Percentiles rank a stretch among this genome's conserved stretches.
These are phyloP conservation scores for Acanthosepion pharaonis DNA, from an alignment of 2,888 invertebrate species.

Conservation along the genomic window DNA sequence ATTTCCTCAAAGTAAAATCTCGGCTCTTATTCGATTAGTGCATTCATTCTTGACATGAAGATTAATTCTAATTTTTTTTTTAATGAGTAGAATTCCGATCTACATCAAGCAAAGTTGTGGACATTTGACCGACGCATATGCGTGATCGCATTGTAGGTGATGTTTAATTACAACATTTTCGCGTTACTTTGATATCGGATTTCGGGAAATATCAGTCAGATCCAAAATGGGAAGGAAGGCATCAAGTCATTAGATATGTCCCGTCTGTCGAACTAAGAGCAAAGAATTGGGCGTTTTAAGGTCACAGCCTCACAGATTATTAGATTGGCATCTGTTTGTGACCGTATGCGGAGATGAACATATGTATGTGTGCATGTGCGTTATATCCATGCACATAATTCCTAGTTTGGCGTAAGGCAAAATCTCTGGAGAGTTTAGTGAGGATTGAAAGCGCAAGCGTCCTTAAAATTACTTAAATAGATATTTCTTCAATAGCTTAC, in stretches of 20 bases:
- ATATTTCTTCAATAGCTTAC: too few species aligned
- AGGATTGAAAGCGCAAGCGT: too few species aligned
- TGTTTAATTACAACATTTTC: background rate
- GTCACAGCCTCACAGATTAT: background rate
- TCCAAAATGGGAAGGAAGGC: background rate
- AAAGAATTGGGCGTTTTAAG: background rate
- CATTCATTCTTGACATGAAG: background rate
- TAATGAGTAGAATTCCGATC: background rate
- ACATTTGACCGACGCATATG: background rate
- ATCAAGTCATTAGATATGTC: slow-evolving; percentile 11
- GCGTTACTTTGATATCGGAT: background rate
- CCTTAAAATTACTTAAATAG: too few species aligned
- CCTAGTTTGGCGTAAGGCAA: too few species aligned
- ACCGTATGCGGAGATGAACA: too few species aligned
- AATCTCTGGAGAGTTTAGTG: too few species aligned
- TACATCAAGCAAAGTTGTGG: background rate
- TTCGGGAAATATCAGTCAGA: background rate
- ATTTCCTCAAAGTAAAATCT: background rate
- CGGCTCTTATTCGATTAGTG: background rate
- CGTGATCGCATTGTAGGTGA: background rate
- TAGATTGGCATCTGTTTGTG: background rate
- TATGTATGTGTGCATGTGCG: too few species aligned
- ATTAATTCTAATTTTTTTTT: background rate
- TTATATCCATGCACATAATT: too few species aligned
- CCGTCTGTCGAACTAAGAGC: background rate